phyloP scores from a whole-genome alignment of 2,888 invertebrate genomes.

The Elmis aenea region DNA sequence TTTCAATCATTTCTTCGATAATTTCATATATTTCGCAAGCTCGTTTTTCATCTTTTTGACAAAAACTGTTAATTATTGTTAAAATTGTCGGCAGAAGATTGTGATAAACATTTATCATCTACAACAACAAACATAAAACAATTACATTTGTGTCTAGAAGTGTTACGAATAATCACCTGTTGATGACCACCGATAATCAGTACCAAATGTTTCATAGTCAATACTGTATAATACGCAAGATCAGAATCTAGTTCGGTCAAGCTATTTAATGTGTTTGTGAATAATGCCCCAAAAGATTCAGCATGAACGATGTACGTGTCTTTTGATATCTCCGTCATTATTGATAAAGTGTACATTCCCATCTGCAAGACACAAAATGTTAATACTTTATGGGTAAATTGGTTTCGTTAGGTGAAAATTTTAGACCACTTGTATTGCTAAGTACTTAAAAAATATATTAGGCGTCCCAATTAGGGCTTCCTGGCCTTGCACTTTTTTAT shows the following conservation, averaged over 20 bases:
- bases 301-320: slow-evolving; percentile 65
- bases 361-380: too few relatives aligned
- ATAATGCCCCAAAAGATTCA: slow-evolving; percentile 52
- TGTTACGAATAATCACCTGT: slow-evolving; percentile 42
- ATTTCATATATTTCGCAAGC: slow-evolving; percentile 60
- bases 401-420: too few relatives aligned
- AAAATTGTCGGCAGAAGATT: slow-evolving; percentile 60
- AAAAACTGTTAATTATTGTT: slow-evolving; percentile 56
- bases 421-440: too few relatives aligned
- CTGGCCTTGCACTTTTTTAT: too few relatives aligned
- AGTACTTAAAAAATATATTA: too few relatives aligned
- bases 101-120: slow-evolving; percentile 55
- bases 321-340: slow-evolving; percentile 64
- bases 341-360: slow-evolving; percentile 63
- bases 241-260: slow-evolving; percentile 46
- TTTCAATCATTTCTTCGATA: slow-evolving; percentile 62
- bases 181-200: slow-evolving; percentile 61
- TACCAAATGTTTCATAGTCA: slow-evolving; percentile 62
- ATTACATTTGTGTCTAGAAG: slow-evolving; percentile 3
- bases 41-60: slow-evolving; percentile 53
- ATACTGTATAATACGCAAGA: slow-evolving; percentile 56
- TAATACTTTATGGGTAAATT: too few relatives aligned
- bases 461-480: too few relatives aligned
- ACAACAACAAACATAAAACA: slow-evolving; percentile 26
- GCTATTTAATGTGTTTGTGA: slow-evolving; percentile 50